Conservation (phyloP, 2,113 vertebrate species). For the Gambusia holbrooki region DNA sequence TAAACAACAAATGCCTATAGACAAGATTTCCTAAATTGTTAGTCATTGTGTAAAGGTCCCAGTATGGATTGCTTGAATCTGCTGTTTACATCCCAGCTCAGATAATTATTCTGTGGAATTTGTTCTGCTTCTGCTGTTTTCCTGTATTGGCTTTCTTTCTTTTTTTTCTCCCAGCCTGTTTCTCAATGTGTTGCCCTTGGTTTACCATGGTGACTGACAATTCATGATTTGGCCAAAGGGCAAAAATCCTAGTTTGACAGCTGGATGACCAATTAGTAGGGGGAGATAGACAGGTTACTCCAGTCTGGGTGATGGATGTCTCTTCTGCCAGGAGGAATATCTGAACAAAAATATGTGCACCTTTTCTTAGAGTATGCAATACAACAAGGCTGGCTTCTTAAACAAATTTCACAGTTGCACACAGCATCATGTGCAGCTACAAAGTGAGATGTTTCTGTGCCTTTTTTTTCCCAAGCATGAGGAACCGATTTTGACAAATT, state of each 20-base stretch:
- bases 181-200: slow-evolving; percentile 3
- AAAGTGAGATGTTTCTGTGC: slow-evolving; percentile 14
- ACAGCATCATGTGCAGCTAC: neutral
- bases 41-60: slow-evolving; percentile 22
- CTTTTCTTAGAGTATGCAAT: slow-evolving; percentile 5
- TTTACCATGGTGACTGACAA: slow-evolving; percentile 24
- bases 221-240: slow-evolving; percentile 37
- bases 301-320: slow-evolving; percentile 40
- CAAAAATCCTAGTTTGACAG: slow-evolving; percentile 38
- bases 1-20: slow-evolving; percentile 30
- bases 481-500: slow-evolving; percentile 30
- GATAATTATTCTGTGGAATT: neutral
- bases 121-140: neutral
- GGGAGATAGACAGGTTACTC: slow-evolving; percentile 29
- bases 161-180: slow-evolving; percentile 6
- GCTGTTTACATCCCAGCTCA: neutral
- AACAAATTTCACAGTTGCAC: slow-evolving; percentile 24
- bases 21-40: slow-evolving; percentile 27
- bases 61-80: neutral
- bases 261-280: slow-evolving; percentile 55
- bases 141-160: neutral
- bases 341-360: slow-evolving; percentile 3
- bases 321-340: slow-evolving; percentile 28
- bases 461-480: slow-evolving; percentile 17
- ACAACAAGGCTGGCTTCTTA: slow-evolving; percentile 28